These are phyloP conservation scores for Elegia similella DNA, from an alignment of 2,888 invertebrate genomes.

Conservation along the genomic window DNA sequence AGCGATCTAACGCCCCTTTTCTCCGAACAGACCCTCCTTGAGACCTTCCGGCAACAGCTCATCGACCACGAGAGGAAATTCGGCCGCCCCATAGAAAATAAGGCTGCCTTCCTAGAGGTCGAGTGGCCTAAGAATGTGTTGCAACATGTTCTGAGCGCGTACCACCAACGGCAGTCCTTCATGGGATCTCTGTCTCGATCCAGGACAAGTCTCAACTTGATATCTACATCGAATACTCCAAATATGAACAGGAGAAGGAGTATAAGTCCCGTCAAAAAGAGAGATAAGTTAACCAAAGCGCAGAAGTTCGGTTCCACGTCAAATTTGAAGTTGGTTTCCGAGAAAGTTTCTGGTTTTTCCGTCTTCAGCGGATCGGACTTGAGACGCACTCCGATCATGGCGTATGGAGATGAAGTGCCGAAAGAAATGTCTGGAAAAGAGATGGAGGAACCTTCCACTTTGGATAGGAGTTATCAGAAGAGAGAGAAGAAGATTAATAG, in stretches of 20 bases:
- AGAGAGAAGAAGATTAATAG: conserved; percentile 49
- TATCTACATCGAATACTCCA: conserved; percentile 56
- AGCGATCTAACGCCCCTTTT: conserved; percentile 20
- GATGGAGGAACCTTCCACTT: conserved; percentile 44
- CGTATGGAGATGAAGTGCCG: conserved; percentile 44
- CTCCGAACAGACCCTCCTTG: conserved; percentile 54
- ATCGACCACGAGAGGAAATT: conserved; percentile 73
- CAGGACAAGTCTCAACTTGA: conserved; percentile 75
- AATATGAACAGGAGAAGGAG: conserved; percentile 57
- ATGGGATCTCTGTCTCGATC: conserved; percentile 80
- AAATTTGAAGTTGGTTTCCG: conserved; percentile 64
- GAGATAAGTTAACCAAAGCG: conserved; percentile 53
- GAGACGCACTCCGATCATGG: conserved; percentile 67
- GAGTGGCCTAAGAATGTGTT: conserved; percentile 74
- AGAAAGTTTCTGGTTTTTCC: conserved; percentile 70
- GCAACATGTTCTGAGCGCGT: conserved; percentile 60
- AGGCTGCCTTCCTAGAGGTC: conserved; percentile 51
- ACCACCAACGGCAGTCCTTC: conserved; percentile 69
- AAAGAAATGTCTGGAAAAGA: conserved; percentile 20
- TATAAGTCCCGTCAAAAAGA: conserved; percentile 58
- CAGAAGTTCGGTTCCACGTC: conserved; percentile 65
- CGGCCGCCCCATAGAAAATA: conserved; percentile 60
- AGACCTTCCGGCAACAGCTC: conserved; percentile 61
- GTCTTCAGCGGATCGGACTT: conserved; percentile 56
- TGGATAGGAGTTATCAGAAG: conserved; percentile 37